Base-by-base conservation (phyloP, 2,797 vertebrate genomes). In the Oreonectes daqikongensis region DNA sequence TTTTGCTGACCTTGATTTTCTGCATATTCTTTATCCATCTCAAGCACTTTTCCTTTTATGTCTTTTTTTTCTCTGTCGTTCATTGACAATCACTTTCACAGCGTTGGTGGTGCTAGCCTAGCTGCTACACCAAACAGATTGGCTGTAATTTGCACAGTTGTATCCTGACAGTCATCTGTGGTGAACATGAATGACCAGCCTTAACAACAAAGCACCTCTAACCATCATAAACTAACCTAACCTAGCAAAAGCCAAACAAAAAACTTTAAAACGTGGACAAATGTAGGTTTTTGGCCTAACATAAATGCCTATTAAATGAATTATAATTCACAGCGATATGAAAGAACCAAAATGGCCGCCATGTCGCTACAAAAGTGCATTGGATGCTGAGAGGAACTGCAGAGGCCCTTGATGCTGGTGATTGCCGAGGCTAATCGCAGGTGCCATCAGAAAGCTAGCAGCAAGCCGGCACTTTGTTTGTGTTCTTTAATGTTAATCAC, bases 401-500 rank as follows among this genome's bases (percentile, higher is more conserved):
- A 30, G 44, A 57, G 15, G 18, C 20, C 69, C 50, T 55, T 2
- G 42, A 38, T 3, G 15, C 50, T 46, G 22, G 69, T 77, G 67
- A 77, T 70, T 69, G 69, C n/a, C 50, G 44, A 69, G 24, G 53
- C 74, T 69, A 77, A 77, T 77, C 75, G 52, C 44, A 22, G 40
- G 46, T 40, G 66, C 57, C 53, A 77, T 77, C 74, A 69, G 30
- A 12, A 35, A 40, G 55, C 66, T 69, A 77, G 55, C 22, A 77
- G 57, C 24, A 63, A 69, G 46, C 24, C 55, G 52, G 22, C 18
- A 7, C 75, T 69, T 69, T 69, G 75, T 69, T 77, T 77, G 75
- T 77, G 67, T 69, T 69, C 57, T 63, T 77, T 63, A 77, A 69
- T 77, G 57, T 66, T 77, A 77, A 77, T 77, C 66, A 69, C 75